Base-by-base conservation (phyloP, 2,797 vertebrate genomes). In the Anolis apletophallus region DNA sequence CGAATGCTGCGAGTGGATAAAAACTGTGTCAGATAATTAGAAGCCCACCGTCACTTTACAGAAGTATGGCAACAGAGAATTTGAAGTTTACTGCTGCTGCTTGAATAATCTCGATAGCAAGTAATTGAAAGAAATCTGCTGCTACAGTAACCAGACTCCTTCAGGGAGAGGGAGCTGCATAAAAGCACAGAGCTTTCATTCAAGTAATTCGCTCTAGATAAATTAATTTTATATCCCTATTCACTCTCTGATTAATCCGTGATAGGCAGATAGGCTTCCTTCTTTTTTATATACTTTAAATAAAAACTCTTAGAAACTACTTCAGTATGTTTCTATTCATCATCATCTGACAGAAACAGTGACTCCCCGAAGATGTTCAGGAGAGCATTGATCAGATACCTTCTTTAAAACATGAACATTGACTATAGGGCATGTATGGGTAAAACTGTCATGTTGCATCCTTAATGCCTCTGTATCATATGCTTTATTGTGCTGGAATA, bases 151-250 rank as follows among this genome's bases (percentile, higher is more conserved):
- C 16, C 85, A 79, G 81, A 85, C 85, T 93, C 78, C 87, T 91
- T 78, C 77, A 89, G 87, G 88, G 85, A 83, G 0, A 1, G 90
- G 61, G 11, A 34, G 85, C 91, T 91, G 89, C 83, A 80, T 88
- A 88, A 88, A 84, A 92, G 87, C 91, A 81, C 78, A 75, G 82
- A 71, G 86, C 87, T 94, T 92, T 92, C 88, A 93, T 90, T 93
- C 87, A 85, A 87, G 87, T 88, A 91, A 91, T 87, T 93, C 17
- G 9, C 82, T 91, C 82, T 74, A 85, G 90, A 92, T 89, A 93
- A 93, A 93, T 94, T 91, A 90, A 91, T 91, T 93, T 93, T 90
- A 89, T 89, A 91, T 88, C 79, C 81, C 52, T 50, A 71, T 91
- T 91, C n/a, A 2, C 64, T 80, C 50, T 76, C 88, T 40, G 91